These are phyloP conservation scores for Merops nubicus DNA, from an alignment of 2,113 vertebrate species.

Conservation along the genomic window DNA sequence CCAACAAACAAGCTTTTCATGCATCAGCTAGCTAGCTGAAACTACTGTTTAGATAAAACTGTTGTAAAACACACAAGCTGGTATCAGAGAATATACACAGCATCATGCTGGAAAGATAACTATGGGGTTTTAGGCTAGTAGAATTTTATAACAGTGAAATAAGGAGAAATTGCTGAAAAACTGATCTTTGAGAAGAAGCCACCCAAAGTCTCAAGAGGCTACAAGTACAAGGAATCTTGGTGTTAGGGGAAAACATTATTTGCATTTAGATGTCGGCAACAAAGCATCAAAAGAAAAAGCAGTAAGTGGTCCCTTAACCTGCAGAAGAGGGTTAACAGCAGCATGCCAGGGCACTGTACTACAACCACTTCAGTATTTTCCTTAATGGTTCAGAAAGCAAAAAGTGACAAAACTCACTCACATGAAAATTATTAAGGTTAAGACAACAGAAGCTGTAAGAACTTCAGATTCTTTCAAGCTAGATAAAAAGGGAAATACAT, in stretches of 20 bases:
- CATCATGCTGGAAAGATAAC: background rate
- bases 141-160: background rate
- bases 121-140: background rate
- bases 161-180: background rate
- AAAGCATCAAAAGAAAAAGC: background rate
- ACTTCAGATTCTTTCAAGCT: background rate
- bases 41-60: background rate
- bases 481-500: background rate
- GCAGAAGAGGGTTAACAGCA: background rate
- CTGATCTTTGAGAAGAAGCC: too few relatives aligned
- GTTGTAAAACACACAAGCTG: background rate
- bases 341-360: background rate
- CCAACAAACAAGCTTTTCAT: background rate
- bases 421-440: background rate
- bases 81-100: background rate
- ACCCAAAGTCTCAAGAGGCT: background rate
- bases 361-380: background rate
- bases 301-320: background rate
- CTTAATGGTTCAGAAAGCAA: background rate
- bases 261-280: background rate
- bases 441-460: background rate
- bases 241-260: background rate
- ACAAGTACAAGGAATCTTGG: background rate
- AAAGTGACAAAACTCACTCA: background rate
- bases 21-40: background rate